A percentile compares a stretch with the other conserved stretches of the same genome.
Conservation (phyloP, 2,888 invertebrate genomes). For the Drosophila siamana region DNA sequence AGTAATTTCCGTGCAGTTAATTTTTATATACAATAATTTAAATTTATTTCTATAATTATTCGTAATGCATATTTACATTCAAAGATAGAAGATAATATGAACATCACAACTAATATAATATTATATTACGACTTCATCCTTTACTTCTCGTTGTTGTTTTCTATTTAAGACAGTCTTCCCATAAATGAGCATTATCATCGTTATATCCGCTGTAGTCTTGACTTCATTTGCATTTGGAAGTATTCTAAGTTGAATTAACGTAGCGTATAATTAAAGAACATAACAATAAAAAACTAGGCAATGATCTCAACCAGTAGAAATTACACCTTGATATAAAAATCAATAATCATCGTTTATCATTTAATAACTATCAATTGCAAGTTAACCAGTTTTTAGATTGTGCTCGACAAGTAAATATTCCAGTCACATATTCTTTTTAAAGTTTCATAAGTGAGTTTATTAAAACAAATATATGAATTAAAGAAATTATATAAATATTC, state of each 20-base stretch:
- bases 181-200: background rate
- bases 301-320: slow-evolving; percentile 47
- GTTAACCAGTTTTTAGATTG: slow-evolving; percentile 24
- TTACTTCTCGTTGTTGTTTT: no score
- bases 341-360: slow-evolving; percentile 7
- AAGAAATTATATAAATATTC: slow-evolving; percentile 2
- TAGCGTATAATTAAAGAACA: background rate
- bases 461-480: background rate
- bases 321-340: slow-evolving; percentile 2
- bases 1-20: no score
- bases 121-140: no score
- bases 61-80: no score
- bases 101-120: no score
- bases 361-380: slow-evolving; percentile 37
- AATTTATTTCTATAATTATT: no score
- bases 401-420: background rate
- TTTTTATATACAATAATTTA: no score
- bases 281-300: slow-evolving; percentile 7
- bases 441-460: no score
- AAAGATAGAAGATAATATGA: no score
- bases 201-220: background rate
- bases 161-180: background rate
- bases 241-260: background rate
- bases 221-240: background rate
- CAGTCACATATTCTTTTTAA: no score